Percentiles rank a stretch among this genome's conserved stretches.
Evolutionary conservation across 2,888 invertebrate species (phyloP).

Genomic region (Sarcophaga carnaria): DNA sequence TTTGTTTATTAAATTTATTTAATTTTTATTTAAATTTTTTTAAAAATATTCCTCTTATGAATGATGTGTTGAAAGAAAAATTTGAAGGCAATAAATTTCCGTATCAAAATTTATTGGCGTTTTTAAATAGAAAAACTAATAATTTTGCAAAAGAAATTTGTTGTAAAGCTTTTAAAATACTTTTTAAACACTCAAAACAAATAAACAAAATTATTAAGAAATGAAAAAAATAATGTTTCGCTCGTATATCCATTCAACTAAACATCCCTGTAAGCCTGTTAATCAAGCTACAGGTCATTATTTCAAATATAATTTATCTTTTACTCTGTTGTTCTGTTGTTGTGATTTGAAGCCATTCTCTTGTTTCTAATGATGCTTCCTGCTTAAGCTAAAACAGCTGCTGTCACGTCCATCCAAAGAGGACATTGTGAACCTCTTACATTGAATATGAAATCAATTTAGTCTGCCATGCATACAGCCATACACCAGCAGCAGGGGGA

Average conservation of each 20-base stretch:
- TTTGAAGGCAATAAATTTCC: background rate
- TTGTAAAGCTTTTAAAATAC: constrained; percentile 19
- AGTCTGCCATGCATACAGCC: background rate
- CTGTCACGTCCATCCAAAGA: too few relatives aligned
- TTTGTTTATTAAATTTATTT: background rate
- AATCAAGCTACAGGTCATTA: too few relatives aligned
- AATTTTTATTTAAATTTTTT: constrained; percentile 1
- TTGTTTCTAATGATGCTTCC: too few relatives aligned
- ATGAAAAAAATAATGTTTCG: background rate
- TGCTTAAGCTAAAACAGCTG: too few relatives aligned
- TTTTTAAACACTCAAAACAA: constrained; percentile 45
- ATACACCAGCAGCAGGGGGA: background rate
- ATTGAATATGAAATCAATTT: background rate
- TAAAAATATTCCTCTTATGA: background rate
- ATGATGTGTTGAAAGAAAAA: constrained; percentile 3
- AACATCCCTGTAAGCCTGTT: too few relatives aligned
- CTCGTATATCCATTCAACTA: too few relatives aligned
- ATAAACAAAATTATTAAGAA: constrained; percentile 8
- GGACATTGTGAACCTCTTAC: background rate
- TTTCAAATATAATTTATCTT: too few relatives aligned
- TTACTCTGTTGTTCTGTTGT: too few relatives aligned
- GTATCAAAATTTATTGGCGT: background rate
- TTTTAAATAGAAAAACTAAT: constrained; percentile 15
- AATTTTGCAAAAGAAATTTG: too few relatives aligned
- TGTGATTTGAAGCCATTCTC: too few relatives aligned